Conservation (phyloP, 2,113 vertebrate genomes). For the Okapia johnstoni region DNA sequence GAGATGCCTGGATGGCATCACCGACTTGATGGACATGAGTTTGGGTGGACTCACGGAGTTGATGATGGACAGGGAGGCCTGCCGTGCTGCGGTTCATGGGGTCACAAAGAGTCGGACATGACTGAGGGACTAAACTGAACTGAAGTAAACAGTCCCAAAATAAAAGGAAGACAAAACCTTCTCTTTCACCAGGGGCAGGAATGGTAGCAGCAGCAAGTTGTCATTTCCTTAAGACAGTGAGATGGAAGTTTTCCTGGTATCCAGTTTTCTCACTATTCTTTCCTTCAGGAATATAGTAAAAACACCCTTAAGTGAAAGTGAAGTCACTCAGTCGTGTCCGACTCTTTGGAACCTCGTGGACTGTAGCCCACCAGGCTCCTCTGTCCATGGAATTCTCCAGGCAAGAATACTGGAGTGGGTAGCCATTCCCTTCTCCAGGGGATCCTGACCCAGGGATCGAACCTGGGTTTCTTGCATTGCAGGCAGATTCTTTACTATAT, state of each 20-base stretch:
- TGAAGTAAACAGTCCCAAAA: not conserved
- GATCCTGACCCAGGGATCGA: not conserved
- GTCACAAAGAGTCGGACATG: rapidly evolving
- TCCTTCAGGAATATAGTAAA: not conserved
- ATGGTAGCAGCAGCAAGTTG: not conserved
- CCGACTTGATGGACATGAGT: not conserved
- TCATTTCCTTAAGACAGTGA: not conserved
- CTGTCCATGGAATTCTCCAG: not conserved
- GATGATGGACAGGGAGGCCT: not conserved
- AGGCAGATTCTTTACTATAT: not conserved
- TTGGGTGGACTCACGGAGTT: rapidly evolving
- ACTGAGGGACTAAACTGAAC: not conserved
- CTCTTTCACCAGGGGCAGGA: not conserved
- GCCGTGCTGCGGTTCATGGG: rapidly evolving
- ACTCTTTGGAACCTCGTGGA: not conserved
- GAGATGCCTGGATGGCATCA: not conserved
- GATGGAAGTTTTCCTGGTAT: not conserved
- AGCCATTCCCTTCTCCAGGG: not conserved
- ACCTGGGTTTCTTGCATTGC: not conserved
- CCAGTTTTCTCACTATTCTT: not conserved
- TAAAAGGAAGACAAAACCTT: not conserved
- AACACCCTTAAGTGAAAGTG: not conserved
- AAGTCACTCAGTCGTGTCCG: not conserved
- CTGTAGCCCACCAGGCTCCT: not conserved
- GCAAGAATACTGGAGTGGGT: not conserved